Conservation (phyloP, 2,113 vertebrate genomes). For the Australoheros scitulus region DNA sequence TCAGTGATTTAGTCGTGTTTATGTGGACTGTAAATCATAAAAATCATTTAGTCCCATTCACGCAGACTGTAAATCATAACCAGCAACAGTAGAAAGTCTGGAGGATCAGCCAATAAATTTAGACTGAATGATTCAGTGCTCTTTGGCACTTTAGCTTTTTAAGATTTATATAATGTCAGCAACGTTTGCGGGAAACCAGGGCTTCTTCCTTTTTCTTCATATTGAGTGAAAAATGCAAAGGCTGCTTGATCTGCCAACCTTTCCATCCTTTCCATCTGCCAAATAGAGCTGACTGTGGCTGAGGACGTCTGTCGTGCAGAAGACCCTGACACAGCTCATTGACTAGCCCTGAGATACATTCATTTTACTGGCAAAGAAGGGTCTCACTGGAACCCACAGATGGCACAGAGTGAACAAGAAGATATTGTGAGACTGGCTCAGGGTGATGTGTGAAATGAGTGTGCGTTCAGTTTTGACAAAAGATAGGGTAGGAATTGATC, state of each 20-base stretch:
- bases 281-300: not conserved
- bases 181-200: not conserved
- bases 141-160: not conserved
- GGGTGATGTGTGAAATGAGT: not conserved
- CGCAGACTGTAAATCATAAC: conserved; percentile 3
- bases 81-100: not conserved
- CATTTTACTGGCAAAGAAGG: not conserved
- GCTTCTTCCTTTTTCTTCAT: not conserved
- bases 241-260: not conserved
- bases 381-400: not conserved
- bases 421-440: not conserved
- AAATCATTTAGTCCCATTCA: conserved; percentile 8
- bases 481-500: not conserved
- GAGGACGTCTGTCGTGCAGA: not conserved
- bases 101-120: not conserved
- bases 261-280: not conserved
- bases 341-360: not conserved
- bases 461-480: not conserved
- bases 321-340: not conserved
- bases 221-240: not conserved
- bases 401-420: not conserved
- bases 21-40: not conserved
- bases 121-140: not conserved
- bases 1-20: not conserved
- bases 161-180: not conserved